Conservation (phyloP, 2,113 vertebrate genomes). For the Chaenogobius annularis region DNA sequence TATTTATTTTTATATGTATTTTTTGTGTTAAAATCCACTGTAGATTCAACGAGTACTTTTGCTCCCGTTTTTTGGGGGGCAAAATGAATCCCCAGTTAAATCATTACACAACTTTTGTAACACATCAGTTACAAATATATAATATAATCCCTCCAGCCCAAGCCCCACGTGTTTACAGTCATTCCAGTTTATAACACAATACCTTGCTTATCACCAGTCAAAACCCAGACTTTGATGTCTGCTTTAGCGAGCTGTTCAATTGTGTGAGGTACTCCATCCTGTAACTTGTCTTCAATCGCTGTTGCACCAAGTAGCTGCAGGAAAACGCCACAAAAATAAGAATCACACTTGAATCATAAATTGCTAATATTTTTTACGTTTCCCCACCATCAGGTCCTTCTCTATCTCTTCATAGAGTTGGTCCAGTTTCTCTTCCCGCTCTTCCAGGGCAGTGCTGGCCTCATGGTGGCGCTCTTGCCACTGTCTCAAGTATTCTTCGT, state of each 20-base stretch:
- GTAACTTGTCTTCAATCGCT: conserved; percentile 94
- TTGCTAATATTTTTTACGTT: not conserved
- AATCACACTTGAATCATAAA: not conserved
- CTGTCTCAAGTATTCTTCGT: conserved; percentile 77
- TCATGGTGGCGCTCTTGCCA: conserved; percentile 86
- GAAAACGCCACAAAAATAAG: not conserved
- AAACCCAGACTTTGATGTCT: conserved; percentile 92
- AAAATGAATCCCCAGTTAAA: no score
- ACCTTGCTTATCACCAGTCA: conserved; percentile 99
- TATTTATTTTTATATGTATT: no score
- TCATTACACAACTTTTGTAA: no score
- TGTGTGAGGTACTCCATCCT: conserved; percentile 91
- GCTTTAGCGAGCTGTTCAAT: conserved; percentile 87
- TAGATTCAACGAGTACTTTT: no score
- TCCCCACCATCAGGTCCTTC: conserved; percentile 84
- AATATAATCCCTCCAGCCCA: no score
- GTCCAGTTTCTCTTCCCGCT: conserved; percentile 81
- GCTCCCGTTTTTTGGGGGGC: no score
- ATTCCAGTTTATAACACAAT: not conserved
- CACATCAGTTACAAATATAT: no score
- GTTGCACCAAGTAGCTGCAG: conserved; percentile 87
- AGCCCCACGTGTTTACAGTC: not conserved
- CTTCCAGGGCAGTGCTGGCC: conserved; percentile 81
- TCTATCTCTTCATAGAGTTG: conserved; percentile 90
- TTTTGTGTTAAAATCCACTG: no score